phyloP scores from a whole-genome alignment of 1,140 invertebrate species.

The Periplaneta americana region DNA sequence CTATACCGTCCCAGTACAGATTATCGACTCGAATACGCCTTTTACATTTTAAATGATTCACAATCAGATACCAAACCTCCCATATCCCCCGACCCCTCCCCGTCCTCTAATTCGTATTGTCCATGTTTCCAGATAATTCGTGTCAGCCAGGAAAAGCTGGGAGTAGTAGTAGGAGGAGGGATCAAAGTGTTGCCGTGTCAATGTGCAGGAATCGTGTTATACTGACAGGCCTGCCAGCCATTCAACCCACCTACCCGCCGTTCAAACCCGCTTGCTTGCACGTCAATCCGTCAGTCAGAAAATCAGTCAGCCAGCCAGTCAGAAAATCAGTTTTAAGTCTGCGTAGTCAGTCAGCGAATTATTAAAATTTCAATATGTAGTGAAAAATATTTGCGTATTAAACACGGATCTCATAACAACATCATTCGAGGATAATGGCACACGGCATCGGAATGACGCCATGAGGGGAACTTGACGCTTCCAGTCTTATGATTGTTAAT shows the following conservation, averaged over 20 bases:
- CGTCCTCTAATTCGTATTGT: neutral
- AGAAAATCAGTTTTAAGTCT: neutral
- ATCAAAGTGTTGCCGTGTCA: neutral
- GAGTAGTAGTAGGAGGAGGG: neutral
- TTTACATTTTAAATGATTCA: neutral
- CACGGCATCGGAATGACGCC: too few species aligned
- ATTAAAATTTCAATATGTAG: neutral
- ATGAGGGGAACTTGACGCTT: too few species aligned
- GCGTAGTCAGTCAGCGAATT: neutral
- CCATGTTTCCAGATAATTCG: neutral
- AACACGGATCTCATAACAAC: too few species aligned
- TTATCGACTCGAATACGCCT: neutral
- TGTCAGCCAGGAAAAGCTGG: neutral
- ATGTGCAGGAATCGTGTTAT: neutral
- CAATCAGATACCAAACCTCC: neutral
- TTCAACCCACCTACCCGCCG: neutral
- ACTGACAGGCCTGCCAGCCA: neutral
- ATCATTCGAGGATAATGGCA: too few species aligned
- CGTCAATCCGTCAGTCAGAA: neutral
- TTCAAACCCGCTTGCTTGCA: neutral
- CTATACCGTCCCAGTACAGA: neutral
- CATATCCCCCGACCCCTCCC: neutral
- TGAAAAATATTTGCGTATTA: neutral
- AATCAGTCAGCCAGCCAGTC: neutral
- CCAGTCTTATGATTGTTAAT: too few species aligned